Base-by-base conservation (phyloP, 1,140 invertebrate genomes). In the Trialeurodes vaporariorum region DNA sequence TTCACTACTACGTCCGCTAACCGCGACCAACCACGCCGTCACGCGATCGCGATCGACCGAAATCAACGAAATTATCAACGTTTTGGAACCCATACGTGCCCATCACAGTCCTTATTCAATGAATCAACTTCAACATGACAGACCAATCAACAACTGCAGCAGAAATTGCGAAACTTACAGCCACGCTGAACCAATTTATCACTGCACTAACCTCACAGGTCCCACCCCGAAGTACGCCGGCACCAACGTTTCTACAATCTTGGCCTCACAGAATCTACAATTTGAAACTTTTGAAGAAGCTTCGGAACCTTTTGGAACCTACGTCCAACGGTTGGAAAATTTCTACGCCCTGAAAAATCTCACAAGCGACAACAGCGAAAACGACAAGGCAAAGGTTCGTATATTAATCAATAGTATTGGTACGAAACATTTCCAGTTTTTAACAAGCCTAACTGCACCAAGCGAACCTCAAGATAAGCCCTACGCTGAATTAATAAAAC, bases 141-240 rank as follows among this genome's bases (percentile, higher is more conserved):
- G n/a, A n/a, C n/a, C n/a, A n/a, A n/a, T n/a, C n/a, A n/a, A n/a
- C n/a, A n/a, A n/a, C n/a, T n/a, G n/a, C n/a, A n/a, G n/a, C 49
- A 58, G 49, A 58, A n/a, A 12, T 58, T 11, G 49, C 49, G 11
- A 12, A 11, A 11, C n/a, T 58, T 11, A 58, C n/a, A 58, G n/a
- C 49, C n/a, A n/a, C 49, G n/a, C 49, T 58, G 49, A 58, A 58
- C n/a, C 49, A 58, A 58, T 58, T 58, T 58, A 58, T 58, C n/a
- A n/a, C 11, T 12, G n/a, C 11, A 58, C n/a, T 58, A 58, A 58
- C n/a, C n/a, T n/a, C n/a, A n/a, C n/a, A n/a, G n/a, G n/a, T n/a
- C n/a, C n/a, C n/a, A n/a, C n/a, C n/a, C n/a, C n/a, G n/a, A n/a
- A n/a, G n/a, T n/a, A n/a, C n/a, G n/a, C n/a, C n/a, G n/a, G n/a